These are phyloP conservation scores for Neodontobutis hainanensis DNA, from an alignment of 2,113 vertebrate genomes.

Conservation along the genomic window DNA sequence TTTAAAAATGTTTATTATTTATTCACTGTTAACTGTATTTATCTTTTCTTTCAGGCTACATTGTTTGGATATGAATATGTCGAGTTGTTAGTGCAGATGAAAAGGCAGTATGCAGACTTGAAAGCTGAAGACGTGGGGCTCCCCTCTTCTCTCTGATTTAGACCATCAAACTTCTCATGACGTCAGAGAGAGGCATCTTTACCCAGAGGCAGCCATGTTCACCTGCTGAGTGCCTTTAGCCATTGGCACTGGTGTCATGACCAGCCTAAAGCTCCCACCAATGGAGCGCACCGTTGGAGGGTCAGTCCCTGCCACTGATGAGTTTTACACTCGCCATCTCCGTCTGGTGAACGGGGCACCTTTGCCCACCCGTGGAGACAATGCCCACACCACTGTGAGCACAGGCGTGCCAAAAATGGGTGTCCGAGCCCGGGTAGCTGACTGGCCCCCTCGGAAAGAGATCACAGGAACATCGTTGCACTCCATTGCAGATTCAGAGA, in stretches of 20 bases:
- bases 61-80: conserved; percentile 11
- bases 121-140: conserved; percentile 36
- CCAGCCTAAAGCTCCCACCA: conserved; percentile 90
- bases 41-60: conserved; percentile 44
- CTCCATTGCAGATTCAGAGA: conserved; percentile 59
- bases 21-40: neutral
- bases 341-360: conserved; percentile 88
- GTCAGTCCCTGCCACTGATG: conserved; percentile 87
- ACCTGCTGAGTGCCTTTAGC: conserved; percentile 70
- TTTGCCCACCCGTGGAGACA: conserved; percentile 83
- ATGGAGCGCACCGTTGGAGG: conserved; percentile 88
- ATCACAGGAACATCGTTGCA: conserved; percentile 70
- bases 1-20: neutral
- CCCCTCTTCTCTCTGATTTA: conserved; percentile 21
- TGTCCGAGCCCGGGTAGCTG: conserved; percentile 92
- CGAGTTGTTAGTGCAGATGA: neutral
- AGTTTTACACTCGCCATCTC: conserved; percentile 92
- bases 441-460: conserved; percentile 95
- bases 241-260: conserved; percentile 84
- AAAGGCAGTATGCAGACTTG: conserved; percentile 39
- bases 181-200: conserved; percentile 37
- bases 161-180: conserved; percentile 65
- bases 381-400: conserved; percentile 83
- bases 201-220: conserved; percentile 60
- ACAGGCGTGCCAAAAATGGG: conserved; percentile 96